Evolutionary conservation across 2,113 vertebrate genomes (phyloP), one percentile per base, ranked within the genome.

Genomic region (Kryptolebias marmoratus): DNA sequence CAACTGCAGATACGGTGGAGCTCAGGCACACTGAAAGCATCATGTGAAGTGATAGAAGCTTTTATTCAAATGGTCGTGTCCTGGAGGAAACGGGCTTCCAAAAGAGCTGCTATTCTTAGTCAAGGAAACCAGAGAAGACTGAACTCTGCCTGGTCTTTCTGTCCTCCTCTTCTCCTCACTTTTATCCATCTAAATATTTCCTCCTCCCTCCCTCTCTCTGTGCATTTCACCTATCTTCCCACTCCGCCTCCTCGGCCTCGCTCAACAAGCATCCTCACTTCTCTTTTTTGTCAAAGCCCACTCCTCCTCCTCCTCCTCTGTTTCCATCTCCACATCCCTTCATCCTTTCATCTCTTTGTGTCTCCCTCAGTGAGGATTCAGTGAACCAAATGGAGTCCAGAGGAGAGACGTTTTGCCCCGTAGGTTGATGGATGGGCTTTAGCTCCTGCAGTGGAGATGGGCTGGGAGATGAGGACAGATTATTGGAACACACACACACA

Each of bases 31-130:
- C 22, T 68, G 58, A 52, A 54, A 62, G 73, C 76, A 71, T 67
- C 76, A 73, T 78, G 75, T 75, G 77, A 86, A 87, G 82, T 52
- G 76, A 87, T 87, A 72, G 78, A 88, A 79, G 84, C 84, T 92
- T 90, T 89, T 89, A 92, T 91, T 91, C 80, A 91, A 87, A 91
- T 81, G 69, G 76, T 74, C 73, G 56, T 89, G 88, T 90, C 92
- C 90, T 67, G 67, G 84, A 80, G 90, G 87, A 84, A 42, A 36
- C 85, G 82, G 89, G 87, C 88, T 88, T 91, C 71, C 86, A 90
- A 76, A 92, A 89, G 89, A 90, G 89, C 72, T 87, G 68, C 91
- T 93, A 89, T 92, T 92, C 80, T 89, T 90, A 91, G 88, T 79
- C 68, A 80, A 75, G 81, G 54, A 78, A 76, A 80, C 82, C 73